Base-by-base conservation (phyloP, 2,888 invertebrate species). In the Andrena haemorrhoa region DNA sequence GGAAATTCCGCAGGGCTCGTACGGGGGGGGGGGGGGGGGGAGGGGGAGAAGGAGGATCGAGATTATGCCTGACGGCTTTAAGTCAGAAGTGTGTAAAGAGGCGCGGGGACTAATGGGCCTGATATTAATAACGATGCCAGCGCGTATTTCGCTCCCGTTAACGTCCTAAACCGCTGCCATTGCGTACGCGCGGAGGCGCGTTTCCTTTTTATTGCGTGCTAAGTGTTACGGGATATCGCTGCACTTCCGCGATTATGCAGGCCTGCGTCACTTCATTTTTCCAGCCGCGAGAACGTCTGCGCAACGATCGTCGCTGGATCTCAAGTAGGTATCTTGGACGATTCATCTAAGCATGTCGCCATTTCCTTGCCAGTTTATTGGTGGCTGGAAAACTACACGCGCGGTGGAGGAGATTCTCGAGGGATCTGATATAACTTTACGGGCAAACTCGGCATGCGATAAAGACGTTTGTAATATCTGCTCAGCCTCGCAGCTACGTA, bases 141-240 rank as follows among this genome's bases (percentile, higher is more conserved):
- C 26, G 10, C 41, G 53, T 70, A 73, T 76, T 75, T 84, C 64
- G 68, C 51, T 56, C 72, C 47, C 79, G 68, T 79, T 73, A 63
- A 71, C 51, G 33, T 69, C 53, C n/a, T 56, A 33, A 72, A 79
- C 61, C 68, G 68, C 65, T 61, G 26, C 63, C 63, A 56, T 76
- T 51, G 35, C 51, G n/a, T 47, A 58, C 69, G 74, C 61, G 71
- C 35, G 51, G 8, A 29, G 26, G 33, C 70, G 53, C 47, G 41
- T 73, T 78, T 82, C 77, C 77, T 82, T 58, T 47, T 82, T 73
- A 75, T 83, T 65, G 77, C 66, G 61, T 75, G 80, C n/a, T 71
- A 82, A 82, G 23, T 33, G 33, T 26, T 12, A 23, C 33, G 8
- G 58, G 49, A n/a, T 61, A 63, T 58, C 51, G 33, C 51, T 65